Conservation (phyloP, 2,113 vertebrate species). For the Calonectris borealis region DNA sequence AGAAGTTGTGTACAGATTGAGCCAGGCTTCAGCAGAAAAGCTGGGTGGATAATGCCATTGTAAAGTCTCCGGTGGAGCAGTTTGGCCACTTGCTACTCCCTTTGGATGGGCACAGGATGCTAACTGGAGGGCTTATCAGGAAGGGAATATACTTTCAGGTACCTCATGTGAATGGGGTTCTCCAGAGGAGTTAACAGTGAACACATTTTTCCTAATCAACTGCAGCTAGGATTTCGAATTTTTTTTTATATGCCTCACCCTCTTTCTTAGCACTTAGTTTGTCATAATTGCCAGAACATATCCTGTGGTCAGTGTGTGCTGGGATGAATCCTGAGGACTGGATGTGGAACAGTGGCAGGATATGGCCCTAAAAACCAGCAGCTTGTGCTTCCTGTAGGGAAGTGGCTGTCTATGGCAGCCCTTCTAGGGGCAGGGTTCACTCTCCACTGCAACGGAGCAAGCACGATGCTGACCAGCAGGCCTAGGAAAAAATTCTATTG, state of each 20-base stretch:
- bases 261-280: not conserved
- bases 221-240: not conserved
- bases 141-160: not conserved
- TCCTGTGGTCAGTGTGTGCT: not conserved
- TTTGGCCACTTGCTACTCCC: slow-evolving; percentile 32
- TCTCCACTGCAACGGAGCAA: fast-evolving
- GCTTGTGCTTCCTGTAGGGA: not conserved
- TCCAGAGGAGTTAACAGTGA: not conserved
- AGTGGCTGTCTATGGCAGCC: not conserved
- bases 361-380: not conserved
- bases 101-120: not conserved
- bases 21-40: slow-evolving; percentile 7
- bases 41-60: slow-evolving; percentile 23
- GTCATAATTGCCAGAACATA: not conserved
- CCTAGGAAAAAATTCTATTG: not conserved
- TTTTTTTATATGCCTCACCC: not conserved
- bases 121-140: not conserved
- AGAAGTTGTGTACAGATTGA: slow-evolving; percentile 16
- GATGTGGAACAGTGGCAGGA: not conserved
- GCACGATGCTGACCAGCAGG: not conserved
- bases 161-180: not conserved
- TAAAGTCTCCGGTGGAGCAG: not conserved
- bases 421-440: not conserved
- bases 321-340: not conserved
- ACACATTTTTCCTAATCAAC: not conserved